A percentile compares a stretch with the other conserved stretches of the same genome.
These are phyloP conservation scores for Clistopyga incitator DNA, from an alignment of 2,888 invertebrate genomes.

Conservation along the genomic window DNA sequence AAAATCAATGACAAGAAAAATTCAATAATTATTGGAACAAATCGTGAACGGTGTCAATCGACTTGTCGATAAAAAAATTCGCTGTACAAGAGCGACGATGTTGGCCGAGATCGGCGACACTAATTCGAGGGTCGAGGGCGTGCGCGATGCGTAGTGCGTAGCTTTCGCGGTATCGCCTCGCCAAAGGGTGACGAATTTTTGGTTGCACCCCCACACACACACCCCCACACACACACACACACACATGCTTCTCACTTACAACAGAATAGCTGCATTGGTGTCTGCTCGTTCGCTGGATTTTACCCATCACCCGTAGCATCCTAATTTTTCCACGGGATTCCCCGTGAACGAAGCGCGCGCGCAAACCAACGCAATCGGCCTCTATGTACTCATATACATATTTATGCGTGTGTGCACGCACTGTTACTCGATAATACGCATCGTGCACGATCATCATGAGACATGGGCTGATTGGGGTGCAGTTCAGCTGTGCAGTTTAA, in stretches of 20 bases:
- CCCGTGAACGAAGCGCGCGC: conserved; percentile 35
- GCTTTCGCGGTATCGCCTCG: background rate
- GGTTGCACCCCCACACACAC: no score
- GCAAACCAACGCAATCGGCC: conserved; percentile 65
- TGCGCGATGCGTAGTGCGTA: conserved; percentile 9
- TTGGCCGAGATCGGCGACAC: background rate
- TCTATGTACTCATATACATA: conserved; percentile 67
- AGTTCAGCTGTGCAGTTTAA: conserved; percentile 80
- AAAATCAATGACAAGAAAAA: background rate
- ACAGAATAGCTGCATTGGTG: conserved; percentile 52
- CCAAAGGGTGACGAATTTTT: conserved; percentile 73
- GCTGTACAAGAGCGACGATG: conserved; percentile 3
- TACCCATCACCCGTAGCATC: conserved; percentile 62
- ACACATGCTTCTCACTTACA: conserved; percentile 17
- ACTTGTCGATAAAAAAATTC: conserved; percentile 10
- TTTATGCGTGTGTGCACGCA: conserved; percentile 60
- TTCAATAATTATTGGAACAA: conserved; percentile 1
- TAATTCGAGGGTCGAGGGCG: conserved; percentile 27
- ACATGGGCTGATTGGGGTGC: conserved; percentile 80
- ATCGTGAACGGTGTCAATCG: background rate
- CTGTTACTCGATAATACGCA: conserved; percentile 74
- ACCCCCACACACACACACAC: no score
- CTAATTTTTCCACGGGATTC: conserved; percentile 74
- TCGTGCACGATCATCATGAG: conserved; percentile 78
- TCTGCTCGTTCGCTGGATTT: conserved; percentile 49